phyloP scores from a whole-genome alignment of 2,113 vertebrate species.

The Sphyrna mokarran region DNA sequence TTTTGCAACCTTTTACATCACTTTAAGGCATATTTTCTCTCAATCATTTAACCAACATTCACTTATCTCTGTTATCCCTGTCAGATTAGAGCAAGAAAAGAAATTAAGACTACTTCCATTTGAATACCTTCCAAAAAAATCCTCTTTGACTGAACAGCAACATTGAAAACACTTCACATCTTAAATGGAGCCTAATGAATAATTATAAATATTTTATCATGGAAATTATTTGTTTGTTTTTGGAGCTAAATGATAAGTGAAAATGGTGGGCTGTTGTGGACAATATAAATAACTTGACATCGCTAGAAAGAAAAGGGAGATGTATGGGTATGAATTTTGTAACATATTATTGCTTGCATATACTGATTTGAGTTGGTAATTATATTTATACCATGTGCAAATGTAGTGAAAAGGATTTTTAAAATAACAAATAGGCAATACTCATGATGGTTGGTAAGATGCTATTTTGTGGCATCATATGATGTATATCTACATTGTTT shows the following conservation, averaged over 20 bases:
- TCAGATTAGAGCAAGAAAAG: background rate
- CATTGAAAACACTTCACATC: background rate
- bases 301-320: background rate
- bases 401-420: background rate
- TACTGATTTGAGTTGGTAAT: background rate
- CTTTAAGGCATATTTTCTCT: background rate
- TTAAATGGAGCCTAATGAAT: background rate
- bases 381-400: background rate
- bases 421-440: background rate
- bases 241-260: too few species aligned
- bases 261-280: background rate
- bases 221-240: background rate
- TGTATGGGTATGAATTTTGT: background rate
- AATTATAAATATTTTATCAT: background rate
- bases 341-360: background rate
- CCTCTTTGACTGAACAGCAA: background rate
- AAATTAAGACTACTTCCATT: background rate
- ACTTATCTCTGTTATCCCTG: constrained; percentile 5
- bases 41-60: constrained; percentile 8
- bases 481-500: background rate
- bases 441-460: background rate
- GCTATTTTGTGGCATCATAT: background rate
- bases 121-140: background rate
- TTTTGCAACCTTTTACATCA: background rate
- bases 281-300: background rate